Base-by-base conservation (phyloP, 2,888 invertebrate species). In the Microctonus aethiopoides region DNA sequence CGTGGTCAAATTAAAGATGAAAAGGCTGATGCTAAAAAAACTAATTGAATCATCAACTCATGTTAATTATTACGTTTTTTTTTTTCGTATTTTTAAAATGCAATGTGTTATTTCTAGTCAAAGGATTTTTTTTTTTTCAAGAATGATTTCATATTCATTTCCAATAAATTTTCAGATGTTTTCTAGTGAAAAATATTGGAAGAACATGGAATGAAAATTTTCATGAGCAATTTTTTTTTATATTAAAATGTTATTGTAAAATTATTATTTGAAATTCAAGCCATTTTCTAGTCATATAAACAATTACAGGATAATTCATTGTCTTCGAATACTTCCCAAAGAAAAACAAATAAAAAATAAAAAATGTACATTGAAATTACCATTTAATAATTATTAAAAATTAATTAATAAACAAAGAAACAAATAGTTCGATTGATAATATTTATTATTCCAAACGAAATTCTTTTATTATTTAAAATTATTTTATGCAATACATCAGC, bases 1-100 rank as follows among this genome's bases (percentile, higher is more conserved):
- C 92, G 92, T 81, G 94, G 93, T 67, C 94, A 93, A 86, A 90
- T 91, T 46, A 95, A 94, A 85, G 95, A 95, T 84, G 94, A 94
- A 79, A 89, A 92, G 68, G 93, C 94, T 84, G 95, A 95, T 82
- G 89, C 91, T 63, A 95, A 95, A 86, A 95, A 95, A 88, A 92
- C 92, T 78, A 95, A 95, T 87, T 95, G 90, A 89, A 54, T 34
- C 34, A 32, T 20, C 20, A 20, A 26, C 1, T 5, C 6, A 26
- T 26, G 10, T 54, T 54, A 10, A 3, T 54, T 11, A 4, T 13
- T 54, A 13, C 16, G 20, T 54, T 11, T 54, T 54, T 11, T 26
- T 56, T 56, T 2, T 24, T 20, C 1, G 9, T n/a, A 16, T 57
- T 32, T 57, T 29, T 57, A 6, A 34, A 34, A 11, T 54, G 16